These are phyloP conservation scores for Corapipo altera DNA, from an alignment of 2,113 vertebrate species.

Conservation along the genomic window DNA sequence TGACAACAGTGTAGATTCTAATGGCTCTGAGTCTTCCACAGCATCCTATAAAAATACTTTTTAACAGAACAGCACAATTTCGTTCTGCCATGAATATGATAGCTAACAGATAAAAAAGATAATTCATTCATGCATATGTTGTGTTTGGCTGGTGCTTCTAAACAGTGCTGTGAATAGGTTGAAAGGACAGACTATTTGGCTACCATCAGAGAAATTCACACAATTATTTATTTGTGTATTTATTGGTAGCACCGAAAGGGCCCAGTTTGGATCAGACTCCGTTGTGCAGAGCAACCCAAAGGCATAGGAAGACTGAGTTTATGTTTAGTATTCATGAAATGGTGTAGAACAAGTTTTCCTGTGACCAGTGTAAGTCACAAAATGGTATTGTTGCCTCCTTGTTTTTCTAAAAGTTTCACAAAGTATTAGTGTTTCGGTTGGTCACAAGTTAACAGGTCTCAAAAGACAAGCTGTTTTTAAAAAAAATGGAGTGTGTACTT, in stretches of 20 bases:
- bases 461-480: not conserved
- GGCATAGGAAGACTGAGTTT: not conserved
- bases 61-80: not conserved
- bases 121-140: not conserved
- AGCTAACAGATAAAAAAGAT: not conserved
- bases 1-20: not conserved
- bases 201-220: not conserved
- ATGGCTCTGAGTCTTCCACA: not conserved
- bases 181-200: not conserved
- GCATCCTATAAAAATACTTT: not conserved
- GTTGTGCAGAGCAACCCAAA: not conserved
- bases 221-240: not conserved
- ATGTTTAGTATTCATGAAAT: not conserved
- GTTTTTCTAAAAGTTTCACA: not conserved
- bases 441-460: not conserved
- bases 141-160: not conserved
- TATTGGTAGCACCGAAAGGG: not conserved
- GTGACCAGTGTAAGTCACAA: not conserved
- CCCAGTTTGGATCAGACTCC: not conserved
- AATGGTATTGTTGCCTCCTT: not conserved
- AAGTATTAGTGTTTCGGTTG: not conserved
- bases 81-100: not conserved
- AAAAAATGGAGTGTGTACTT: not conserved
- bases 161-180: not conserved
- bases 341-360: not conserved